These are phyloP conservation scores for Atopsyche davidsoni DNA, from an alignment of 1,140 invertebrate genomes.

Conservation along the genomic window DNA sequence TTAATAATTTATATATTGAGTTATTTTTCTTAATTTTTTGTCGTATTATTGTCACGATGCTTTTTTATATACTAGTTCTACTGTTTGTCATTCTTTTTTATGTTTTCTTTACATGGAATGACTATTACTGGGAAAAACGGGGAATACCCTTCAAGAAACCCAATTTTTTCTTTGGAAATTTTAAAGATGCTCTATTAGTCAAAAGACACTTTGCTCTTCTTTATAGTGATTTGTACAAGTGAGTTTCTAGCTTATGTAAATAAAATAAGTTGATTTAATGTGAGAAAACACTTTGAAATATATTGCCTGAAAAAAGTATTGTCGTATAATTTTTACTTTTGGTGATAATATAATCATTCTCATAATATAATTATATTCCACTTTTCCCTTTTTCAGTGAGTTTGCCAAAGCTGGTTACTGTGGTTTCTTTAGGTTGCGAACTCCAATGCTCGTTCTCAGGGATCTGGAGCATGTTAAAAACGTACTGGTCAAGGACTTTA, in stretches of 20 bases:
- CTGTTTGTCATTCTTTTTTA: conserved; percentile 11
- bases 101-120: conserved; percentile 18
- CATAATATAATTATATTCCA: too few relatives aligned
- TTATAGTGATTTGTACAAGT: conserved; percentile 22
- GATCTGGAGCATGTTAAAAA: conserved; percentile 46
- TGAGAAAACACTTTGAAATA: not conserved
- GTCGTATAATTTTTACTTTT: not conserved
- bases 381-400: conserved; percentile 17
- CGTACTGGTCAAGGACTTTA: conserved; percentile 41
- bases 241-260: conserved; percentile 3
- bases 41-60: too few relatives aligned
- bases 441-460: conserved; percentile 42
- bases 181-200: conserved; percentile 14
- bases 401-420: conserved; percentile 24
- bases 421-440: conserved; percentile 38
- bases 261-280: not conserved
- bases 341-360: not conserved
- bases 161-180: conserved; percentile 25
- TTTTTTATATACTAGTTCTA: not conserved
- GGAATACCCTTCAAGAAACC: conserved; percentile 27
- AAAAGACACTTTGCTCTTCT: conserved; percentile 13
- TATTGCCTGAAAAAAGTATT: not conserved
- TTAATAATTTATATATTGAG: too few relatives aligned
- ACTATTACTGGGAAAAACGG: conserved; percentile 31
- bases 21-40: too few relatives aligned